A percentile compares a stretch with the other conserved stretches of the same genome.
phyloP scores from a whole-genome alignment of 1,140 invertebrate species.

The Spodoptera litura region DNA sequence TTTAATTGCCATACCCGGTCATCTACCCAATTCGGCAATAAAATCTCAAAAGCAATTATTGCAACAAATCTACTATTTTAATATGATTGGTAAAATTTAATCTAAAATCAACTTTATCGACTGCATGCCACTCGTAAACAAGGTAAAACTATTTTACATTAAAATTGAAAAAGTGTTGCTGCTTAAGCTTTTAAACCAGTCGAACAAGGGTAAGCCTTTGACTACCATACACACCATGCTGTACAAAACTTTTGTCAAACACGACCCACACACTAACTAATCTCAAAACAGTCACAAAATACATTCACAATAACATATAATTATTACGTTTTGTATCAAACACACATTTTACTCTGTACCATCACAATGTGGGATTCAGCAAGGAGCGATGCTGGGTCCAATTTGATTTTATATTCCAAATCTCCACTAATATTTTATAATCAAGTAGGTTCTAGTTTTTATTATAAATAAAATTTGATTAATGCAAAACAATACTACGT shows the following conservation, averaged over 20 bases:
- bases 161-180: neutral
- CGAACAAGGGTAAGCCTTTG: slow-evolving; percentile 11
- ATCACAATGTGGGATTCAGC: slow-evolving; percentile 14
- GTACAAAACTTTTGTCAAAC: slow-evolving; percentile 10
- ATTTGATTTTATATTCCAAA: slow-evolving; percentile 10
- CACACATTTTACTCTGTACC: slow-evolving; percentile 10
- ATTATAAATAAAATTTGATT: neutral
- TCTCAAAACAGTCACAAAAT: slow-evolving; percentile 17
- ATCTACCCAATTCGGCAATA: too few relatives aligned
- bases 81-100: too few relatives aligned
- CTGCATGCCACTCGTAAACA: too few relatives aligned
- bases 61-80: too few relatives aligned
- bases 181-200: neutral
- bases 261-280: slow-evolving; percentile 14
- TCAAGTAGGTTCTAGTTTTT: neutral
- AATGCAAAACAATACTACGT: neutral
- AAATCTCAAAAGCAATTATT: too few relatives aligned
- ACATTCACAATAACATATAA: slow-evolving; percentile 15
- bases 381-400: slow-evolving; percentile 34
- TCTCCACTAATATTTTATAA: neutral
- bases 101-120: too few relatives aligned
- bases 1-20: too few relatives aligned
- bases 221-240: slow-evolving; percentile 36
- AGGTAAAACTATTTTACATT: too few relatives aligned
- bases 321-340: neutral